Percentiles rank a stretch among this genome's conserved stretches.
Evolutionary conservation across 2,888 invertebrate genomes (phyloP).

Genomic region (Callinectes sapidus): DNA sequence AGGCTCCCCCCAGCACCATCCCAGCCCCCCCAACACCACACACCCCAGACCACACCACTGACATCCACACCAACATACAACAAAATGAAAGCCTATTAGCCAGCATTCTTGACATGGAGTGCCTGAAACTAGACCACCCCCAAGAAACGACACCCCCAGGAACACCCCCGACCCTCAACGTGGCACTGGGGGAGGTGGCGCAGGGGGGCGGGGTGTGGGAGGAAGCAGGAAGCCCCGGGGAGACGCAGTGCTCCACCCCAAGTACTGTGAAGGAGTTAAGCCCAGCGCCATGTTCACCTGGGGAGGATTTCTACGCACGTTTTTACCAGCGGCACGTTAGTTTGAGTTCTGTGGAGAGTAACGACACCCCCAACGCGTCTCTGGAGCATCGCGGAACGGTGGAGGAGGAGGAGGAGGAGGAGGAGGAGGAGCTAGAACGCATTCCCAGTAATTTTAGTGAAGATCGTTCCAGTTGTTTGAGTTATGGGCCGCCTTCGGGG

Average conservation of each 20-base stretch:
- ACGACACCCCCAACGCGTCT: neutral
- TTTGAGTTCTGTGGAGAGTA: conserved; percentile 46
- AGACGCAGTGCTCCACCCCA: conserved; percentile 53
- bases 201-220: neutral
- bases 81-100: conserved; percentile 63
- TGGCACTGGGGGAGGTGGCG: neutral
- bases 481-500: conserved; percentile 66
- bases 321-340: conserved; percentile 23
- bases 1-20: neutral
- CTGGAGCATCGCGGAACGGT: no score
- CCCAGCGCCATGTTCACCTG: conserved; percentile 20
- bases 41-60: neutral
- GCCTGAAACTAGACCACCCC: conserved; percentile 60
- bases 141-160: neutral
- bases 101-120: conserved; percentile 58
- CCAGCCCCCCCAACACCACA: neutral
- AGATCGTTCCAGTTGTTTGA: conserved; percentile 59
- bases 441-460: conserved; percentile 51
- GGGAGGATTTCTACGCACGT: conserved; percentile 45
- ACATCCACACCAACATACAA: conserved; percentile 57
- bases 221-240: conserved; percentile 41
- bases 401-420: neutral
- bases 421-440: conserved; percentile 38
- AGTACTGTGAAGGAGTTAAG: conserved; percentile 56
- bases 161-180: neutral